Evolutionary conservation across 2,113 vertebrate species (phyloP).

Genomic region (Plecotus auritus): DNA sequence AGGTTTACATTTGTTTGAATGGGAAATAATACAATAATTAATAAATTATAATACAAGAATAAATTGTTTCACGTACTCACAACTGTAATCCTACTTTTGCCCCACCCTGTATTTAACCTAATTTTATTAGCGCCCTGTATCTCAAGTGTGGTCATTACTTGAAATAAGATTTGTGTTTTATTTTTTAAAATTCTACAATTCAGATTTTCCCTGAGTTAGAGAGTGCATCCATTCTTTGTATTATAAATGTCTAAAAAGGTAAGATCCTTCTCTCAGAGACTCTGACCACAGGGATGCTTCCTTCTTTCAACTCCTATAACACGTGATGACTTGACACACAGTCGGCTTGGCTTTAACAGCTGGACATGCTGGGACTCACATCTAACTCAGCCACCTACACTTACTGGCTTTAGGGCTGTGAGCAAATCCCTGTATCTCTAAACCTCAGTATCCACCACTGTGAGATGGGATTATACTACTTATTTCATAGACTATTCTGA

Average conservation of each 20-base stretch:
- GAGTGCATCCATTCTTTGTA: background rate
- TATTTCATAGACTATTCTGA: background rate
- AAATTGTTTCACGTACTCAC: background rate
- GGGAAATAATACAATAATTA: background rate
- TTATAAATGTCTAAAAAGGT: background rate
- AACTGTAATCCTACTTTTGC: background rate
- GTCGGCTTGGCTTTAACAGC: background rate
- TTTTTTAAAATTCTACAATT: background rate
- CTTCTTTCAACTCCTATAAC: background rate
- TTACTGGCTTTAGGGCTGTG: background rate
- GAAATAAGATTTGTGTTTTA: background rate
- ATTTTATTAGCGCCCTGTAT: background rate
- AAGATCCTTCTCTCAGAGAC: background rate
- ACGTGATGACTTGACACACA: background rate
- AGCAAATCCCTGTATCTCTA: background rate
- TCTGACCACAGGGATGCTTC: background rate
- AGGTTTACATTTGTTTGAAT: background rate
- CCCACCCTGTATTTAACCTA: background rate
- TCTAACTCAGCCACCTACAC: background rate
- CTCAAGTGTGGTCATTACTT: background rate
- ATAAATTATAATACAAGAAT: background rate
- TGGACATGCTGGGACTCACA: background rate
- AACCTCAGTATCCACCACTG: background rate
- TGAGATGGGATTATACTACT: background rate
- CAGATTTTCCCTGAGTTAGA: background rate